Evolutionary conservation across 2,888 invertebrate species (phyloP), one percentile per base, ranked within the genome.

Genomic region (Macrophya alboannulata): DNA sequence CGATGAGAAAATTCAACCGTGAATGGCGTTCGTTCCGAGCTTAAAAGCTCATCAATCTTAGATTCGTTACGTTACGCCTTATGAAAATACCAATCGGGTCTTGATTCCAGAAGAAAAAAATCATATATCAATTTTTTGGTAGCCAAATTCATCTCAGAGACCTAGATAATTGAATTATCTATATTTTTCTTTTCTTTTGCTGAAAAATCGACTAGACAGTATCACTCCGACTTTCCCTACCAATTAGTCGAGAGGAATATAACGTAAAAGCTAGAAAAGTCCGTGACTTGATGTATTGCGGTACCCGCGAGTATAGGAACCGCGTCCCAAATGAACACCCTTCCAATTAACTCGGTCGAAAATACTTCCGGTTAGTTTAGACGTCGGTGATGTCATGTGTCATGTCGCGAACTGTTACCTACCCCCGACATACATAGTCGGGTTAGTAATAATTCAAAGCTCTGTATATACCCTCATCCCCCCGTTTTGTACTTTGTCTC

Each of bases 371-470:
- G 68, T 25, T 68, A 37, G 68, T 68, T 68, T 37, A 68, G 17
- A 68, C 31, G 37, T 37, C 37, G 37, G n/a, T 12, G 68, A 37
- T 17, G 68, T 68, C 37, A 17, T 37, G 45, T 45, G 43, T 74
- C 72, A 45, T 45, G 72, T 74, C 72, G n/a, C 17, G n/a, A 45
- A 74, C 0, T 37, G 68, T 68, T 68, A 1, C 68, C 68, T 68
- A 1, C 68, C 68, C 68, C 12, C 5, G 68, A 17, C 68, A 68
- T 25, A 17, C 68, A 68, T 25, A 12, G 37, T 68, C 37, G 17
- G 68, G 37, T 37, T 37, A 68, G 68, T 37, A 37, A 68, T 68
- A 68, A 68, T 68, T 68, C 68, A 68, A 68, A 17, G 68, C 15
- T 37, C 10, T 2, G 17, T n/a, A n/a, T 17, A 68, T 31, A n/a